These are phyloP conservation scores for Echinarachnius parma DNA, from an alignment of 53 echinoderm and acorn worm species.

Conservation along the genomic window DNA sequence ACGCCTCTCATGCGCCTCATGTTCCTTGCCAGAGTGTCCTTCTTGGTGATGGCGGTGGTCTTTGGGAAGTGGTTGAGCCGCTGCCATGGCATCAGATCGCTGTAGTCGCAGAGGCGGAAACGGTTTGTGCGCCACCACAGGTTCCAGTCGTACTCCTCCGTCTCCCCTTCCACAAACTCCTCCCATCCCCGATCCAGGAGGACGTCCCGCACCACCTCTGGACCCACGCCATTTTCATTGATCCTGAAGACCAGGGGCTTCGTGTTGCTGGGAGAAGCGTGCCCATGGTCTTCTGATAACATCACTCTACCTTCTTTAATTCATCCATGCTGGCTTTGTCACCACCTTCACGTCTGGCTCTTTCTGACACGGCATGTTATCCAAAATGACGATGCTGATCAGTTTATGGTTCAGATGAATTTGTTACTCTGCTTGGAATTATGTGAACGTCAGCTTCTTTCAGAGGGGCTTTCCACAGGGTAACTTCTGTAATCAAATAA, in stretches of 20 bases:
- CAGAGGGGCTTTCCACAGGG: too few relatives aligned
- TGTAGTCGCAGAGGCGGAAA: conserved; percentile 62
- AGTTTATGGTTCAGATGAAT: too few relatives aligned
- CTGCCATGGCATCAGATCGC: conserved; percentile 71
- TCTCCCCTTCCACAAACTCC: conserved; percentile 73
- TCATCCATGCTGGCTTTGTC: too few relatives aligned
- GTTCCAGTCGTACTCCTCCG: conserved; percentile 69
- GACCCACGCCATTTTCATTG: conserved; percentile 58
- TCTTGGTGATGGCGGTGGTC: conserved; percentile 71
- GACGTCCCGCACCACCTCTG: conserved; percentile 53
- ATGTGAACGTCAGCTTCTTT: too few relatives aligned
- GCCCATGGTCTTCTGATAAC: conserved; percentile 21
- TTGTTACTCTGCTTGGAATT: too few relatives aligned
- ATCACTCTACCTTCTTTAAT: conserved; percentile 9
- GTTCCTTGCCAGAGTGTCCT: conserved; percentile 70
- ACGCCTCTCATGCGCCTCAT: conserved; percentile 77
- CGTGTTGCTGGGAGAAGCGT: conserved; percentile 23
- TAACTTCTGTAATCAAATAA: too few relatives aligned
- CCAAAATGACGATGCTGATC: too few relatives aligned
- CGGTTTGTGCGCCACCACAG: conserved; percentile 67
- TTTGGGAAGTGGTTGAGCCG: conserved; percentile 75
- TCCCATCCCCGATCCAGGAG: conserved; percentile 73
- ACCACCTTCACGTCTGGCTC: too few relatives aligned
- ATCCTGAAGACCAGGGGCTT: conserved; percentile 65
- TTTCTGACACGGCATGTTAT: too few relatives aligned